These are phyloP conservation scores for Grantiella picta DNA, from an alignment of 2,113 vertebrate genomes.

Conservation along the genomic window DNA sequence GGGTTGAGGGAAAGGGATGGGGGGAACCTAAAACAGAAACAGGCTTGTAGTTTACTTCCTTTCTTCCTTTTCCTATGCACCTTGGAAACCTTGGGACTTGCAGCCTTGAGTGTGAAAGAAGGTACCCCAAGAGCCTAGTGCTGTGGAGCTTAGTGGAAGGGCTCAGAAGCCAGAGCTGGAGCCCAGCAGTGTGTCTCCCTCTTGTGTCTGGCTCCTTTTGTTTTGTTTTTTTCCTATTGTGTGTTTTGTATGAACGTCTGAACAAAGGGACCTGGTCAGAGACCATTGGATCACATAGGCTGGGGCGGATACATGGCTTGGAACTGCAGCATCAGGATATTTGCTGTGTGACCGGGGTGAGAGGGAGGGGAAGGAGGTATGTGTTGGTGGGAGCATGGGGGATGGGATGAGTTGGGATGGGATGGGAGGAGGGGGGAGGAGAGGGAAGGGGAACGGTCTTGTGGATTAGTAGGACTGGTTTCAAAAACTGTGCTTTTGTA, in stretches of 20 bases:
- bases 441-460: background rate
- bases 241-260: constrained; percentile 55
- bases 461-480: background rate
- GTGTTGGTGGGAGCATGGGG: constrained; percentile 51
- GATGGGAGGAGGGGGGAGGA: background rate
- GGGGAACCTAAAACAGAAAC: constrained; percentile 37
- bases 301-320: constrained; percentile 49
- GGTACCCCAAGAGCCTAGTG: constrained; percentile 37
- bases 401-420: constrained; percentile 33
- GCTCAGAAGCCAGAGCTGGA: constrained; percentile 31
- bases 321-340: constrained; percentile 61
- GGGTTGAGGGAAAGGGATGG: constrained; percentile 17
- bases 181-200: constrained; percentile 39
- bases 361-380: constrained; percentile 58
- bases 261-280: constrained; percentile 58
- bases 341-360: constrained; percentile 65
- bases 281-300: constrained; percentile 40
- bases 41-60: constrained; percentile 45
- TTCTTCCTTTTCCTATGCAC: constrained; percentile 56
- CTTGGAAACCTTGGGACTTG: constrained; percentile 30
- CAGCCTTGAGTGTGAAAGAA: background rate
- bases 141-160: constrained; percentile 27
- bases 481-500: constrained; percentile 1
- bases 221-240: constrained; percentile 60
- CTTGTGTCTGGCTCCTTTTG: constrained; percentile 59